Conservation (phyloP, 1,140 invertebrate species). For the Pseudomyrmex sp. region DNA sequence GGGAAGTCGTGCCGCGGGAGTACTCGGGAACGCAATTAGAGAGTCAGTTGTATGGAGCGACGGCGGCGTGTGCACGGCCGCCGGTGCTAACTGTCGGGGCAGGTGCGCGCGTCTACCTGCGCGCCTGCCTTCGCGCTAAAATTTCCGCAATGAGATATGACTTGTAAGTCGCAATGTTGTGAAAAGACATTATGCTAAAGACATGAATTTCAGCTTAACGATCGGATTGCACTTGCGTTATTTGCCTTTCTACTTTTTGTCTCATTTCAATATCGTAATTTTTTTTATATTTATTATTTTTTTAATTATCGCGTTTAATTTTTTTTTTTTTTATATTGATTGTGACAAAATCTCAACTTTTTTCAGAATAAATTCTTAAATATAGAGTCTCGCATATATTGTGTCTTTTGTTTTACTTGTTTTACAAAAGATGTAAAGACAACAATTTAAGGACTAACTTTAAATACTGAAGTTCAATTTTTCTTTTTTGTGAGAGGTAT, state of each 20-base stretch:
- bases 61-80: conserved; percentile 63
- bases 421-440: too few species aligned
- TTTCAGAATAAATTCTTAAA: too few species aligned
- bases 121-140: conserved; percentile 42
- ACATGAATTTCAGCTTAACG: conserved; percentile 12
- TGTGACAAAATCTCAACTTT: too few species aligned
- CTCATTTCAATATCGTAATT: too few species aligned
- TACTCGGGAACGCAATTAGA: conserved; percentile 77
- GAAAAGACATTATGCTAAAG: conserved; percentile 25
- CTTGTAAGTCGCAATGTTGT: conserved; percentile 46
- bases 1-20: conserved; percentile 69
- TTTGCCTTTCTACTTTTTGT: neutral
- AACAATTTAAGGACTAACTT: too few species aligned
- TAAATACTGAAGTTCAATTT: too few species aligned
- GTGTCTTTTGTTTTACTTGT: too few species aligned
- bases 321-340: too few species aligned
- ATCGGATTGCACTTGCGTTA: neutral
- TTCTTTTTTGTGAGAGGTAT: too few species aligned
- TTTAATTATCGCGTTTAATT: too few species aligned
- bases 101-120: conserved; percentile 70
- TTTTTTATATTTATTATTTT: too few species aligned
- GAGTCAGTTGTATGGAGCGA: conserved; percentile 65
- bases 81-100: conserved; percentile 71
- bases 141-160: conserved; percentile 59
- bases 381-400: too few species aligned